These are phyloP conservation scores for Pteronotus mesoamericanus DNA, from an alignment of 2,797 vertebrate genomes.

Conservation along the genomic window DNA sequence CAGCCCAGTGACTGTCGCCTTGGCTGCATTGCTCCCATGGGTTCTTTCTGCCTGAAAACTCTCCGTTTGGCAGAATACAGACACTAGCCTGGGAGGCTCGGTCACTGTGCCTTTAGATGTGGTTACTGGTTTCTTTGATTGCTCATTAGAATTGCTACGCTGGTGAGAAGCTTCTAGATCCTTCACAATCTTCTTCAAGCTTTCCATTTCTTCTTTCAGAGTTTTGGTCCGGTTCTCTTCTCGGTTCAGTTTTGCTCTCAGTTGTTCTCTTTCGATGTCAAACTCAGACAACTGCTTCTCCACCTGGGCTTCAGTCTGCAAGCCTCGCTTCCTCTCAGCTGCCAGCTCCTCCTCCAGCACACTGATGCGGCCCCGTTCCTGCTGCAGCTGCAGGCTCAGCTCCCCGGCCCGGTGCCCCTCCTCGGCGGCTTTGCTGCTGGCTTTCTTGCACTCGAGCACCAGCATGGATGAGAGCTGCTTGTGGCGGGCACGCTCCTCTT, in stretches of 20 bases:
- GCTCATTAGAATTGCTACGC: neutral
- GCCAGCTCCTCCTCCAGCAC: slow-evolving; percentile 87
- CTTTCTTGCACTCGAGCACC: slow-evolving; percentile 92
- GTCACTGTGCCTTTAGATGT: slow-evolving; percentile 69
- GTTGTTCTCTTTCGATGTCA: slow-evolving; percentile 90
- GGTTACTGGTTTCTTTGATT: slow-evolving; percentile 49
- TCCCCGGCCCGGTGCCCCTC: slow-evolving; percentile 90
- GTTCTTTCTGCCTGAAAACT: slow-evolving; percentile 65
- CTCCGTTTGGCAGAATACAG: slow-evolving; percentile 88
- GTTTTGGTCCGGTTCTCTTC: slow-evolving; percentile 90
- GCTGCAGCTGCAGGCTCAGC: slow-evolving; percentile 86
- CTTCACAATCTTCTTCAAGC: slow-evolving; percentile 83
- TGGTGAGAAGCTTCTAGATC: slow-evolving; percentile 78
- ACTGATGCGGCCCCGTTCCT: slow-evolving; percentile 86
- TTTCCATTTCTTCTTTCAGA: slow-evolving; percentile 89
- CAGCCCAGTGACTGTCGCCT: neutral
- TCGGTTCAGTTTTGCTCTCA: slow-evolving; percentile 87
- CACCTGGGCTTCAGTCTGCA: slow-evolving; percentile 88
- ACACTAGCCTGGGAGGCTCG: slow-evolving; percentile 72
- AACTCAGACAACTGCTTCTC: slow-evolving; percentile 92
- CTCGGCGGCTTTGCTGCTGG: slow-evolving; percentile 90
- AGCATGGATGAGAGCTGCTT: slow-evolving; percentile 92
- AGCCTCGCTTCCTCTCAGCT: slow-evolving; percentile 84
- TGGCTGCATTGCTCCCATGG: slow-evolving; percentile 35
- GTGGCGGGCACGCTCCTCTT: slow-evolving; percentile 92